Base-by-base conservation (phyloP, 37 sponge, comb jelly and placozoan species). In the Crambe crambe region DNA sequence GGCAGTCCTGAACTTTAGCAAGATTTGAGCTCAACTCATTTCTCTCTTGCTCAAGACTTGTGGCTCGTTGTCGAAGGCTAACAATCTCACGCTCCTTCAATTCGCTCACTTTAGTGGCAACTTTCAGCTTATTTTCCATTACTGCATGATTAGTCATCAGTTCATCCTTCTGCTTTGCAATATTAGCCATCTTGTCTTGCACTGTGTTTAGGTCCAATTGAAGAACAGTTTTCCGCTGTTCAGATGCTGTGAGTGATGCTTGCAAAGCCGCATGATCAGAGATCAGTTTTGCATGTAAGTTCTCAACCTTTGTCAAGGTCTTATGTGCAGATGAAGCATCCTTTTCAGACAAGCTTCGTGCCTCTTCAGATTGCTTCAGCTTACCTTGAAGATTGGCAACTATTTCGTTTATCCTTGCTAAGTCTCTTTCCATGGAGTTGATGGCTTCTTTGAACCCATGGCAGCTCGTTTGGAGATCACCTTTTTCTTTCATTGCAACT, bases 121-220 rank as follows among this genome's bases (percentile, higher is more conserved):
- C 56, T 21, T 76, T 75, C 37, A 82, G 73, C 38, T 77, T 70
- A 12, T 81, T 82, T 26, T 71, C 60, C 3, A 78, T 42, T 3
- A 29, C 22, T 6, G 64, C 15, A 54, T 77, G 26, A 23, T 37
- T 20, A 15, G 3, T 1, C 29, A 30, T 39, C 1, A 82, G 72
- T 30, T 59, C 73, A 51, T 82, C 89, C 21, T 82, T 88, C 37
- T 72, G 38, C 32, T 82, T 60, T 56, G 70, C 42, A 2, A 76
- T 61, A 26, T 29, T 37, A 35, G 18, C 1, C n/a, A 82, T 37
- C 22, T 77, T 88, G 6, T 72, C 59, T 20, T 23, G 32, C 10
- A 57, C 72, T 38, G 68, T 59, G 58, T 77, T 82, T 25, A 88
- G 60, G 23, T 89, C 85, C 35, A 74, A 44, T 23, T 89, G 64